These are phyloP conservation scores for Chaetorhynchus papuensis DNA, from an alignment of 2,113 vertebrate genomes.

Conservation along the genomic window DNA sequence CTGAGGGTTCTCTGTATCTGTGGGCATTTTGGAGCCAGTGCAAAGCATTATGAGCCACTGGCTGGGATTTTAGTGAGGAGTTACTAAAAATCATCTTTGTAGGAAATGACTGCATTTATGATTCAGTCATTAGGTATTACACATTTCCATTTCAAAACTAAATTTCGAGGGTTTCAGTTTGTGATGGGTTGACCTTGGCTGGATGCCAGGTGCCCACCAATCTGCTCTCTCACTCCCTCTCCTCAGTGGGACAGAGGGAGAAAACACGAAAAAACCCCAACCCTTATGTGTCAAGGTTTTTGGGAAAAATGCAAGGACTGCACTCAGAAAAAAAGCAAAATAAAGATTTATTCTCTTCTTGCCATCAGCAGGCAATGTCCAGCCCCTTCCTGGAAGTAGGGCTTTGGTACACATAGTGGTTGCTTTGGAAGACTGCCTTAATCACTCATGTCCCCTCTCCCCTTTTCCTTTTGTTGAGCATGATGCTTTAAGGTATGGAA, in stretches of 20 bases:
- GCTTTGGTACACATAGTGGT: not conserved
- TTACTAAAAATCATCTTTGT: not conserved
- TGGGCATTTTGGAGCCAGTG: not conserved
- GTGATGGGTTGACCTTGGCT: not conserved
- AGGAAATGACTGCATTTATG: not conserved
- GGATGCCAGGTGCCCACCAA: not conserved
- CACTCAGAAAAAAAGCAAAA: not conserved
- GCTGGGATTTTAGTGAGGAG: not conserved
- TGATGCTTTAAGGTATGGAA: not conserved
- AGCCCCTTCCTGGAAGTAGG: not conserved
- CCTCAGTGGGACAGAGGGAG: not conserved
- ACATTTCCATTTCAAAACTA: not conserved
- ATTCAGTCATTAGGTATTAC: not conserved
- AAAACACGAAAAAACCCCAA: not conserved
- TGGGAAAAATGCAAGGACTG: not conserved
- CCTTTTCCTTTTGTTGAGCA: not conserved
- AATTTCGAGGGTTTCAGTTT: not conserved
- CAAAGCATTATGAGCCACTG: not conserved
- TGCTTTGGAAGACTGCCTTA: not conserved
- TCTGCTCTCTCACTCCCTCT: fast-evolving
- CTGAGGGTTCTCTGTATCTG: not conserved
- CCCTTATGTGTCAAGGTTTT: not conserved
- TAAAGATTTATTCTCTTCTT: not conserved
- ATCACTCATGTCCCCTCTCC: not conserved
- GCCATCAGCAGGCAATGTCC: not conserved